These are phyloP conservation scores for Cecidostiba fungosa DNA, from an alignment of 2,888 invertebrate genomes.

Conservation along the genomic window DNA sequence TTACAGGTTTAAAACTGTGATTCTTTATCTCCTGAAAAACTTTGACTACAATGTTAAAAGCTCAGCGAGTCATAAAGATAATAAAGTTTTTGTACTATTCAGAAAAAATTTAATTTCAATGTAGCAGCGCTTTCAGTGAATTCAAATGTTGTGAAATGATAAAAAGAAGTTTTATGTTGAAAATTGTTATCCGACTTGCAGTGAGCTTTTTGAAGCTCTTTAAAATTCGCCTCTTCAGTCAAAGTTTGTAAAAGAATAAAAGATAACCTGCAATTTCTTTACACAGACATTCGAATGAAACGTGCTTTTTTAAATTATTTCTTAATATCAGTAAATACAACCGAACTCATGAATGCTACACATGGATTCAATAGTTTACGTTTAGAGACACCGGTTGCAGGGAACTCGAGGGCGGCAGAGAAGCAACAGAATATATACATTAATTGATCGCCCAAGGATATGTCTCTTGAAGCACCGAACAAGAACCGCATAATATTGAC, in stretches of 20 bases:
- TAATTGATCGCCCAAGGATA: constrained; percentile 53
- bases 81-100: not conserved
- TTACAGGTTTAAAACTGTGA: not conserved
- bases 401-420: not conserved
- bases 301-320: no score
- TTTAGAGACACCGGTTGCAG: not conserved
- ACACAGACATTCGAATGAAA: no score
- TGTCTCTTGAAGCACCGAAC: constrained; percentile 16
- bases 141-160: not conserved
- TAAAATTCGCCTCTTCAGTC: no score
- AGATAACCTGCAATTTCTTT: no score
- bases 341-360: not conserved
- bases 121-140: not conserved
- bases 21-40: not conserved
- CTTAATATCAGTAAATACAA: no score
- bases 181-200: no score
- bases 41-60: not conserved
- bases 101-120: not conserved
- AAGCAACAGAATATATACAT: constrained; percentile 35
- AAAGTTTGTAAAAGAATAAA: no score
- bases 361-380: not conserved
- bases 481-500: constrained; percentile 33
- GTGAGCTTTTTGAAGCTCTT: no score
- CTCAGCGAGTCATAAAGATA: not conserved
- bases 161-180: no score